Conservation (phyloP, 1,140 invertebrate species). For the Drosophila watanabei region DNA sequence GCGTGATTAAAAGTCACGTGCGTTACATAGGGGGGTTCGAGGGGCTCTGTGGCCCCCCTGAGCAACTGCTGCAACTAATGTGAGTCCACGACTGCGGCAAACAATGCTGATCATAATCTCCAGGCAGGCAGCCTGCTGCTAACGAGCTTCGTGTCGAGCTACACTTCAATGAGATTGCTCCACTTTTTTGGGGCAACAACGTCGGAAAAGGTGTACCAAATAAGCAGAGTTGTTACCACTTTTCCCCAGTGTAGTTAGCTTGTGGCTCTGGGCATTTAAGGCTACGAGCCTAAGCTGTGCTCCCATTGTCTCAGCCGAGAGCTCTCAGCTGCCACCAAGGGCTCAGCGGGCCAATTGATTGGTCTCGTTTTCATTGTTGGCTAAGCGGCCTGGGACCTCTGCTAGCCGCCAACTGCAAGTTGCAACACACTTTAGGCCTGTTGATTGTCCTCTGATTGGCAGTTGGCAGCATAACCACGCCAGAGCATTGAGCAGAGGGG, state of each 20-base stretch:
- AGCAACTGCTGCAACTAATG: slow-evolving; percentile 67
- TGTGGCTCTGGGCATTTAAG: slow-evolving; percentile 29
- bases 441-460: slow-evolving; percentile 71
- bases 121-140: slow-evolving; percentile 42
- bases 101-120: slow-evolving; percentile 80
- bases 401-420: slow-evolving; percentile 23
- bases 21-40: slow-evolving; percentile 33
- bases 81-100: slow-evolving; percentile 47
- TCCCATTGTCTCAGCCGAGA: slow-evolving; percentile 53
- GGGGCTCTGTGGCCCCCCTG: neutral
- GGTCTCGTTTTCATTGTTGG: slow-evolving; percentile 66
- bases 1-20: slow-evolving; percentile 82
- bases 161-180: slow-evolving; percentile 22
- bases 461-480: slow-evolving; percentile 49
- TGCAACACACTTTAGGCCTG: slow-evolving; percentile 59
- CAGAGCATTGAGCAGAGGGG: neutral
- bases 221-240: no score
- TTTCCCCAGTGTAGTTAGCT: slow-evolving; percentile 6
- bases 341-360: slow-evolving; percentile 65
- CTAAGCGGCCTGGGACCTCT: slow-evolving; percentile 20
- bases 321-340: slow-evolving; percentile 51
- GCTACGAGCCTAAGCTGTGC: slow-evolving; percentile 43
- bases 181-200: neutral
- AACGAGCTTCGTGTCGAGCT: slow-evolving; percentile 55
- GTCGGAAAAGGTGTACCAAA: neutral